phyloP scores from a whole-genome alignment of 2,797 vertebrate genomes.

The Phaenicophaeus curvirostris region DNA sequence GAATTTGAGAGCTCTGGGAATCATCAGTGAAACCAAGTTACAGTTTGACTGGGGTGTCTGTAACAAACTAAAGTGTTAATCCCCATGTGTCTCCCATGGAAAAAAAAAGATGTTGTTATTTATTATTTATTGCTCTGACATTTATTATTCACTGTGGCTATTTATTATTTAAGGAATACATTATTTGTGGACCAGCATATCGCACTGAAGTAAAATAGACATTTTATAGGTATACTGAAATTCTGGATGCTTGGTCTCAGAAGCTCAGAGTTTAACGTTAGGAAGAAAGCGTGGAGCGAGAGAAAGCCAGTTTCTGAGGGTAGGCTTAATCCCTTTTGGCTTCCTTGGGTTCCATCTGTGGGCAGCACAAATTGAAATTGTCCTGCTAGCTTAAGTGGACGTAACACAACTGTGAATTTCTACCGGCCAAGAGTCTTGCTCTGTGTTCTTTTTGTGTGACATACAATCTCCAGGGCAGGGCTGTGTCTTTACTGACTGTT shows the following conservation, averaged over 20 bases:
- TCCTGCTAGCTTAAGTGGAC: neutral
- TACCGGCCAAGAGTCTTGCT: neutral
- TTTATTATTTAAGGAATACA: slow-evolving; percentile 35
- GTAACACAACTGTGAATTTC: neutral
- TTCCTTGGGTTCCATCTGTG: neutral
- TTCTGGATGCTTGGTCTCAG: neutral
- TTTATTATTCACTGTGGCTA: slow-evolving; percentile 42
- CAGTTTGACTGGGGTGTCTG: slow-evolving; percentile 22
- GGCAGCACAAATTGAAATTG: neutral
- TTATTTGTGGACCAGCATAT: slow-evolving; percentile 9
- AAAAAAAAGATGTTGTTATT: neutral
- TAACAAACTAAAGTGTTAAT: neutral
- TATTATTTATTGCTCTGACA: slow-evolving; percentile 41
- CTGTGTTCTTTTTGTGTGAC: neutral
- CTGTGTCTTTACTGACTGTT: neutral
- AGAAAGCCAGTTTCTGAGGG: neutral
- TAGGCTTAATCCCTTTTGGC: neutral
- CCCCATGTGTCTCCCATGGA: neutral
- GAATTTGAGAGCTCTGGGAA: slow-evolving; percentile 27
- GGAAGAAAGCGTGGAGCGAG: neutral
- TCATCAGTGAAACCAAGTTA: neutral
- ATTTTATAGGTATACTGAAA: neutral
- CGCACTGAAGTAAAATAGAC: neutral
- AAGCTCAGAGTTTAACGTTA: neutral
- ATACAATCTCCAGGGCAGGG: neutral